phyloP scores from a whole-genome alignment of 1,140 invertebrate genomes.

The Nasonia vitripennis region DNA sequence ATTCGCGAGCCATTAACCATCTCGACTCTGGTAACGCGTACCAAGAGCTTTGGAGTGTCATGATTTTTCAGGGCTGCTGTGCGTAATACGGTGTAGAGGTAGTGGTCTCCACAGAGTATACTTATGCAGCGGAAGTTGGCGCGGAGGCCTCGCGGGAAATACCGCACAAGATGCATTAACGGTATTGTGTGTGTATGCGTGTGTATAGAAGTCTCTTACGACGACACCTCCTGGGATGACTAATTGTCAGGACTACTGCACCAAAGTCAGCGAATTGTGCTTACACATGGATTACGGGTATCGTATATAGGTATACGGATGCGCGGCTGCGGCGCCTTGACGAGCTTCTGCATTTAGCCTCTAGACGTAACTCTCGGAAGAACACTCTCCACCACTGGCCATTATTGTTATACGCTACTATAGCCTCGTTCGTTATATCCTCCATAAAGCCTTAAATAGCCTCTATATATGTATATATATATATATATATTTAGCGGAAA shows the following conservation, averaged over 20 bases:
- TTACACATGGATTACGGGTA: background rate
- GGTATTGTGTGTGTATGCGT: background rate
- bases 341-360: background rate
- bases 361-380: background rate
- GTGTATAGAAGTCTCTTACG: background rate
- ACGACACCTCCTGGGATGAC: constrained; percentile 6
- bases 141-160: constrained; percentile 18
- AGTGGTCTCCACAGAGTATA: background rate
- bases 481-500: background rate
- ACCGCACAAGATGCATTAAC: constrained; percentile 21
- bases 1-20: background rate
- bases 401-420: background rate
- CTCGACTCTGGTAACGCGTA: background rate
- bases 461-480: background rate
- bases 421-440: background rate
- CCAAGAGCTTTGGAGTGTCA: background rate
- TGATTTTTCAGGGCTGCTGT: background rate
- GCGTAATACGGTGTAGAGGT: background rate
- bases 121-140: background rate
- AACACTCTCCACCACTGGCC: background rate
- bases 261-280: background rate
- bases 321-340: background rate
- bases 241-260: background rate
- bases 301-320: too few relatives aligned
- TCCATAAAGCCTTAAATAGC: background rate